Conservation (phyloP, 2,113 vertebrate genomes). For the Zosterops borbonicus region DNA sequence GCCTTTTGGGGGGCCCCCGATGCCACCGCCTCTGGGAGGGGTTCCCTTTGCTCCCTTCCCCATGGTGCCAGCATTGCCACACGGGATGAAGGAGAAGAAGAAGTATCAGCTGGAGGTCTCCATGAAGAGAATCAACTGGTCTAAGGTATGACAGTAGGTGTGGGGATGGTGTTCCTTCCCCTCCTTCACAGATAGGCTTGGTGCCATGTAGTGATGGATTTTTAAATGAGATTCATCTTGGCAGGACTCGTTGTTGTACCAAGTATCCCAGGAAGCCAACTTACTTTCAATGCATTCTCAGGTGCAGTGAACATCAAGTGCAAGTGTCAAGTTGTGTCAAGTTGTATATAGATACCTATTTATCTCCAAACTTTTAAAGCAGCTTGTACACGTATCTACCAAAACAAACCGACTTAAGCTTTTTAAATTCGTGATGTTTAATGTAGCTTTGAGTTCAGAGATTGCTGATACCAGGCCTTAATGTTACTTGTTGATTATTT, state of each 20-base stretch:
- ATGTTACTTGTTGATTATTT: background rate
- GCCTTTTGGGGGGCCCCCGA: conserved; percentile 56
- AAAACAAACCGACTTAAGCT: background rate
- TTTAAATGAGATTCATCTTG: background rate
- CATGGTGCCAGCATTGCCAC: conserved; percentile 65
- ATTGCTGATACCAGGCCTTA: background rate
- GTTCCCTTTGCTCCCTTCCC: conserved; percentile 9
- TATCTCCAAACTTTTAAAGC: background rate
- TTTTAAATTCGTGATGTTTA: rapidly evolving
- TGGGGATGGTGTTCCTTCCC: background rate
- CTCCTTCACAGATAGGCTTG: background rate
- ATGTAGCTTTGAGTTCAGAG: background rate
- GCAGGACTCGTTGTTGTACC: background rate
- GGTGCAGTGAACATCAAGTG: rapidly evolving
- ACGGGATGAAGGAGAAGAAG: conserved; percentile 92
- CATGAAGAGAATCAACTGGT: conserved; percentile 98
- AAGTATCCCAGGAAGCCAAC: background rate
- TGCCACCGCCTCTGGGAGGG: conserved; percentile 63
- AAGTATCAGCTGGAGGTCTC: conserved; percentile 85
- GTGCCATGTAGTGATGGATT: rapidly evolving
- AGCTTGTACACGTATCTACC: background rate
- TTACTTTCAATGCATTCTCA: rapidly evolving
- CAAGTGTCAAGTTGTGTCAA: background rate
- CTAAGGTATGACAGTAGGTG: conserved; percentile 80
- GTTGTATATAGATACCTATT: rapidly evolving